Evolutionary conservation across 1,140 invertebrate genomes (phyloP), one percentile per base, ranked within the genome.

Genomic region (Hormaphis cornu): DNA sequence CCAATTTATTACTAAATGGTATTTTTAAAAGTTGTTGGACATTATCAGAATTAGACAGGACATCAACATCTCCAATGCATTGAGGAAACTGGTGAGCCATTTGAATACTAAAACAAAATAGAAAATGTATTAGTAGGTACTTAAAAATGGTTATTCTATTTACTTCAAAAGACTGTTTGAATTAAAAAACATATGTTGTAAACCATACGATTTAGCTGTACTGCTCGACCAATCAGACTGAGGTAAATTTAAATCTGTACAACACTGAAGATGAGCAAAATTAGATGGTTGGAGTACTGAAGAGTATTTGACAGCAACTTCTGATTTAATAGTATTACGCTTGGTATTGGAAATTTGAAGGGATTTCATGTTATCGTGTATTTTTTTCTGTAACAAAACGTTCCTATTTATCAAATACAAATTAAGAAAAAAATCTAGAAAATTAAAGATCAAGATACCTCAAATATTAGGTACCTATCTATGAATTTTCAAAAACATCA

Each of bases 61-160:
- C 90, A 78, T 96, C 93, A 1, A 95, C 91, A 75, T 93, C 89
- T 1, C 90, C 91, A 1, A 94, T 86, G 77, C 88, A 89, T 75
- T 95, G 91, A 0, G 89, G 87, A 79, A 91, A 94, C 86, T 91
- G 89, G 74, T 93, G 87, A 0, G 91, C 92, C 87, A 95, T 90
- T 28, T 87, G 82, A 77, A 95, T 93, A 79, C 89, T 90, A 56
- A 70, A 44, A 12, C 30, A 44, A 54, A 54, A 44, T n/a, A 56
- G 30, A 33, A 4, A 33, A 33, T 33, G 4, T 6, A 33, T 33
- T 9, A 33, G 9, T 33, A 33, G 9, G 9, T 33, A 4, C 4
- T 33, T 4, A 33, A 33, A 33, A 6, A 33, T 33, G 9, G 9
- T 33, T 20, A 50, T 20, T 50, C 8, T 22, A 52, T 35, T 61